Conservation (phyloP, 2,113 vertebrate species). For the Dicerorhinus sumatrensis region DNA sequence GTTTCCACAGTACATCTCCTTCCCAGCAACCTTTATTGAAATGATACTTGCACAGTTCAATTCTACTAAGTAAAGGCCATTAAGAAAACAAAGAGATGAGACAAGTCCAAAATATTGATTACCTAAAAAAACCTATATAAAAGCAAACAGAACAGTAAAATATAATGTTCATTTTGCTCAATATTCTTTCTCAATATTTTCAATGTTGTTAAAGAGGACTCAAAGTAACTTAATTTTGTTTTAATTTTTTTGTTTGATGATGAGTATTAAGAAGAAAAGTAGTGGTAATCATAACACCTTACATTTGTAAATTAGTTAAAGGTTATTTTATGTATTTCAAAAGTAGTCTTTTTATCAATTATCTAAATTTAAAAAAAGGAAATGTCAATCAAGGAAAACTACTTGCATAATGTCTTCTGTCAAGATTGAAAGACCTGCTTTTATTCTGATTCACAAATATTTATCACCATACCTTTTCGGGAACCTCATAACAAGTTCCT, state of each 20-base stretch:
- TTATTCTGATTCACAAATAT: neutral
- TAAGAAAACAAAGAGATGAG: neutral
- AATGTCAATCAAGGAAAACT: neutral
- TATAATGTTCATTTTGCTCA: neutral
- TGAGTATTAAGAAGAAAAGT: neutral
- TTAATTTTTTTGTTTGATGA: neutral
- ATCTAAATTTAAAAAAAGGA: neutral
- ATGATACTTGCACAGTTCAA: neutral
- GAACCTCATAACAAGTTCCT: neutral
- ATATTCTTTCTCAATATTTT: constrained; percentile 11
- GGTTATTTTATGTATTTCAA: neutral
- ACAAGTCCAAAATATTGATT: neutral
- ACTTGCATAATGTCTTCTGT: neutral
- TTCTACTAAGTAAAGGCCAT: neutral
- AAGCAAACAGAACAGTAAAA: neutral
- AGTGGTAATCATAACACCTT: neutral
- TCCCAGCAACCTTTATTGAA: neutral
- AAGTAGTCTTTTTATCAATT: neutral
- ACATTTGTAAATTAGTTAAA: constrained; percentile 14
- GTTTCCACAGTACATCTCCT: neutral
- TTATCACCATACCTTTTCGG: neutral
- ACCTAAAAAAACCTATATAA: neutral
- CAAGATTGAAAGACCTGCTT: neutral
- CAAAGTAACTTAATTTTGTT: neutral
- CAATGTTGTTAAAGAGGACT: neutral